Base-by-base conservation (phyloP, 2,888 invertebrate species). In the Torymus texanus region DNA sequence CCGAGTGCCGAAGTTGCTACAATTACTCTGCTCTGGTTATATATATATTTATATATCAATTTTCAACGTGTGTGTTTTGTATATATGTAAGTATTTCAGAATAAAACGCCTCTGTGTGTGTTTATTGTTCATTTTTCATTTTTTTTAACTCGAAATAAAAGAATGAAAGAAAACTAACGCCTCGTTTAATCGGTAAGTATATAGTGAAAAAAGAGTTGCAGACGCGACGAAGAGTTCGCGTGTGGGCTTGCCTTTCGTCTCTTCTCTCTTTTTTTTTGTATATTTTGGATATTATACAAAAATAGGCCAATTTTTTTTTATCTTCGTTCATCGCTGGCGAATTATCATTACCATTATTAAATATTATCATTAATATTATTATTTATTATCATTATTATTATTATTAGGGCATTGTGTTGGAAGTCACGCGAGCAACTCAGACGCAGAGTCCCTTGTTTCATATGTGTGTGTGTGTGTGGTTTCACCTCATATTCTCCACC, bases 1-100 rank as follows among this genome's bases (percentile, higher is more conserved):
- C 77, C 55, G n/a, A 80, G 66, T 75, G 78, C 70, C 80, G 53
- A 80, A 80, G 78, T 82, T 78, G 78, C 76, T 71, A 72, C 53
- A 75, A 74, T 41, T 75, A 65, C 55, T 65, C 24, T n/a, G 24
- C 18, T 61, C 56, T 18, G 24, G 8, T 41, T 53, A 63, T 70
- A 21, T 24, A 21, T 21, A 21, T 21, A 21, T 21, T 2, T 21
- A 2, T 21, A 21, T 21, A 12, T 51, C 61, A 58, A 29, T 16
- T 53, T 53, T 61, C 12, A n/a, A n/a, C 16, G 12, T 10, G 41
- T 21, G 56, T 53, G 51, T 59, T 61, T 24, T 18, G 5, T 56
- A 18, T 41, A 56, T 73, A n/a, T n/a, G n/a, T n/a, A n/a, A n/a
- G 14, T 5, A 62, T n/a, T 5, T 61, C 14, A 55, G 41, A 41